phyloP scores from a whole-genome alignment of 2,888 invertebrate genomes.

The Drosophila neotestacea region DNA sequence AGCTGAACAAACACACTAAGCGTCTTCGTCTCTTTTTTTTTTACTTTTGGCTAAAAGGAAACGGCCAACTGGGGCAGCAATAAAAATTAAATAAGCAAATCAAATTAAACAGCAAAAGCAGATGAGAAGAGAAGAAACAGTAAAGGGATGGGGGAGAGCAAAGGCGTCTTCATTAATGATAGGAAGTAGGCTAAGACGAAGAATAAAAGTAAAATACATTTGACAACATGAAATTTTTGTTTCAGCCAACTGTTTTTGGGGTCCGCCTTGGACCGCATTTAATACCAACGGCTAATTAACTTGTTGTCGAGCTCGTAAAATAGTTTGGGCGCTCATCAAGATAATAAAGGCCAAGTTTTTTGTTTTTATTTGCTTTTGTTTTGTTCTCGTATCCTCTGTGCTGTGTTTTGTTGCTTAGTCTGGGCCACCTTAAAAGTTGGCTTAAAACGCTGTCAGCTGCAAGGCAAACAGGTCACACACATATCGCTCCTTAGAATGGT shows the following conservation, averaged over 20 bases:
- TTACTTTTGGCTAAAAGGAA: conserved; percentile 14
- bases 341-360: conserved; percentile 63
- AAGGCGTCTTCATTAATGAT: conserved; percentile 68
- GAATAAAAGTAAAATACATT: conserved; percentile 58
- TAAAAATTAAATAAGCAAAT: conserved; percentile 66
- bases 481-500: conserved; percentile 12
- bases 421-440: conserved; percentile 39
- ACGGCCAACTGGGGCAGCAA: conserved; percentile 43
- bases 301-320: conserved; percentile 80
- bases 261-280: conserved; percentile 55
- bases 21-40: background rate
- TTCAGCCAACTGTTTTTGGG: conserved; percentile 60
- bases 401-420: conserved; percentile 27
- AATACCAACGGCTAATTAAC: conserved; percentile 78
- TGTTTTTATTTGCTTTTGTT: conserved; percentile 36
- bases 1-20: conserved; percentile 49
- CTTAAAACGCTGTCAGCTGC: conserved; percentile 57
- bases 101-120: conserved; percentile 49
- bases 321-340: conserved; percentile 78
- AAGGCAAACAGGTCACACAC: conserved; percentile 33
- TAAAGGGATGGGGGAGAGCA: conserved; percentile 19
- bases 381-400: conserved; percentile 24
- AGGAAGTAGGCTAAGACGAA: conserved; percentile 44
- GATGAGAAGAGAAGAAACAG: conserved; percentile 11
- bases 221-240: conserved; percentile 69